Base-by-base conservation (phyloP, 53 echinoderm and acorn worm genomes). In the Hippasteria phrygiana region DNA sequence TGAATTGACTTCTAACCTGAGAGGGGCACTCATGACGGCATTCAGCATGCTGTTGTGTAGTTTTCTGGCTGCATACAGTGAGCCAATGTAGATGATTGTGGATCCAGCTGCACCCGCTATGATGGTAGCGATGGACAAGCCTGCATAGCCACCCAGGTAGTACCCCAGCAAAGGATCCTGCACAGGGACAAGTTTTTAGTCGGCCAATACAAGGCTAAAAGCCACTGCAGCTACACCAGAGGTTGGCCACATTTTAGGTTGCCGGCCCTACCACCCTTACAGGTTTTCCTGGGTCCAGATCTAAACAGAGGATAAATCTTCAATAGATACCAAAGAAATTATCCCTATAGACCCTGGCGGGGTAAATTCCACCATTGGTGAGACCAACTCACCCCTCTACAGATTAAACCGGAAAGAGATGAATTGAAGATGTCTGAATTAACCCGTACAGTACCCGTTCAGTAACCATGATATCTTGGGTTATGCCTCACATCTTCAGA, bases 61-160 rank as follows among this genome's bases (percentile, higher is more conserved):
- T 63, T 45, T 53, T 42, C 80, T 91, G 1, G 96, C 93, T 27
- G 96, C 94, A 47, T 90, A 90, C 51, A 96, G 85, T 14, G 94
- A 69, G 24, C 87, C 74, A 12, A 96, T 47, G 16, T 93, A 66
- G 20, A 93, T 46, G 12, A 94, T 48, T 4, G 88, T 33, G 1
- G 90, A 83, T 35, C 80, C 89, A 16, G 89, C 33, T 12, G 92
- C 65, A 17, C 88, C 77, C 26, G 92, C 27, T 8, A 90, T 50
- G 32, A 96, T 87, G 62, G 89, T 93, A 22, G 85, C 88, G 1
- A 90, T 33, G 5, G 93, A 93, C 45, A 95, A 77, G 5, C 77
- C 95, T 18, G 95, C 95, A 62, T 96, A 96, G 28, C 95, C 95
- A 2, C 89, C 90, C 28, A 96, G 80, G 92, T 96, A 96, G 46